These are phyloP conservation scores for Rhineura floridana DNA, from an alignment of 2,113 vertebrate genomes.

Conservation along the genomic window DNA sequence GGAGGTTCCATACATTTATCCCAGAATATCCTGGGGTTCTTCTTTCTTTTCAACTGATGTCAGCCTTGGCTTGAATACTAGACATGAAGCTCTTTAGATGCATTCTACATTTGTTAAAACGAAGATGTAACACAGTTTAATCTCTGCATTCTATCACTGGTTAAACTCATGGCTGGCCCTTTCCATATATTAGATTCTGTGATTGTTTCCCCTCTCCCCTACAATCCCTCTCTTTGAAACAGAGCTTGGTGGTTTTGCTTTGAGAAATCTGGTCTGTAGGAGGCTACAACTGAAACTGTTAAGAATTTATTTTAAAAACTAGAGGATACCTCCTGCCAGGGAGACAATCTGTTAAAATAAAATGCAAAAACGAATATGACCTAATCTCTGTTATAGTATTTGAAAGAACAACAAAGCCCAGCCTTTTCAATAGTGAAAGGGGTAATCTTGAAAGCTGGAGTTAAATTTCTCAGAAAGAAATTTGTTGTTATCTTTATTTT, in stretches of 20 bases:
- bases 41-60: neutral
- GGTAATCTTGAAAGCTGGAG: neutral
- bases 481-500: too few species aligned
- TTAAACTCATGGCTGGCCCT: slow-evolving; percentile 20
- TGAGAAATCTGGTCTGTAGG: slow-evolving; percentile 48
- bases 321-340: slow-evolving; percentile 30
- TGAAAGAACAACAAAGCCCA: neutral
- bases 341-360: slow-evolving; percentile 57
- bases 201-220: neutral
- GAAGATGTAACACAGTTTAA: neutral
- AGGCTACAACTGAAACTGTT: slow-evolving; percentile 53
- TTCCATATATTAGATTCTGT: slow-evolving; percentile 1
- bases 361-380: slow-evolving; percentile 21
- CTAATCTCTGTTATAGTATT: slow-evolving; percentile 5
- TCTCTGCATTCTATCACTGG: neutral
- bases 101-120: neutral
- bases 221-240: neutral
- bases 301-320: slow-evolving; percentile 61
- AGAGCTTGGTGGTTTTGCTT: slow-evolving; percentile 32
- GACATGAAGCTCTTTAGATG: neutral
- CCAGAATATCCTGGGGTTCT: neutral
- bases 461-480: slow-evolving; percentile 1
- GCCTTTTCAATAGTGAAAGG: slow-evolving; percentile 12
- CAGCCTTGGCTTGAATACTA: neutral
- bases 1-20: neutral